Evolutionary conservation across 1,140 invertebrate species (phyloP).

Genomic region (Drosophila arizonae): DNA sequence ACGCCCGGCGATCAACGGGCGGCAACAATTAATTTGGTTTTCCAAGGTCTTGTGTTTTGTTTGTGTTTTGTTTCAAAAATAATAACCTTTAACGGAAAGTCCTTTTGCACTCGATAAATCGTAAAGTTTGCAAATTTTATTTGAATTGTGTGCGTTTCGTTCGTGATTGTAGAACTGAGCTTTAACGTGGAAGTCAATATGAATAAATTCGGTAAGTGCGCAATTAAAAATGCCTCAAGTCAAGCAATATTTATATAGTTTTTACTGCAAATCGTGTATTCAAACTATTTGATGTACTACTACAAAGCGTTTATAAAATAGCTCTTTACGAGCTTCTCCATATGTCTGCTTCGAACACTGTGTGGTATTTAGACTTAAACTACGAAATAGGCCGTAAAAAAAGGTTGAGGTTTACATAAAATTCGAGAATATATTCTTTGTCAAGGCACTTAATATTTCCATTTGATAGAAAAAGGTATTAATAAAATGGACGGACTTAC

Average conservation of each 20-base stretch:
- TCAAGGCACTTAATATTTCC: constrained; percentile 62
- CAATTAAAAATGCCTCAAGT: neutral
- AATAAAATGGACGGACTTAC: constrained; percentile 64
- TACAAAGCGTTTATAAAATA: constrained; percentile 7
- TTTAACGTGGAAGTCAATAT: constrained; percentile 40
- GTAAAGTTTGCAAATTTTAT: constrained; percentile 35
- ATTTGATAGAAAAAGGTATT: constrained; percentile 46
- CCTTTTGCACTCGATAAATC: constrained; percentile 45
- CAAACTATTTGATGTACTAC: neutral
- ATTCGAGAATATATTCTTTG: constrained; percentile 27
- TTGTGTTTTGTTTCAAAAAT: constrained; percentile 50
- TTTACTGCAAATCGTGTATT: neutral
- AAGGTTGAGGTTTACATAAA: constrained; percentile 18
- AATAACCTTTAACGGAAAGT: constrained; percentile 40
- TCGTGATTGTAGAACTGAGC: constrained; percentile 28
- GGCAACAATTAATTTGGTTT: constrained; percentile 60
- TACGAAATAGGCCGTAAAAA: constrained; percentile 49
- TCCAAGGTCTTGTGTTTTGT: constrained; percentile 60
- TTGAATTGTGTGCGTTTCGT: constrained; percentile 39
- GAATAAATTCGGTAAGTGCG: constrained; percentile 71
- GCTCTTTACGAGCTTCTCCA: constrained; percentile 8
- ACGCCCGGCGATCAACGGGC: constrained; percentile 58
- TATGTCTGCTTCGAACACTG: constrained; percentile 21
- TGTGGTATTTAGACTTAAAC: constrained; percentile 38
- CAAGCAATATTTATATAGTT: neutral